These are phyloP conservation scores for Sycon ciliatum DNA, from an alignment of 37 sponge, comb jelly and placozoan genomes.

Conservation along the genomic window DNA sequence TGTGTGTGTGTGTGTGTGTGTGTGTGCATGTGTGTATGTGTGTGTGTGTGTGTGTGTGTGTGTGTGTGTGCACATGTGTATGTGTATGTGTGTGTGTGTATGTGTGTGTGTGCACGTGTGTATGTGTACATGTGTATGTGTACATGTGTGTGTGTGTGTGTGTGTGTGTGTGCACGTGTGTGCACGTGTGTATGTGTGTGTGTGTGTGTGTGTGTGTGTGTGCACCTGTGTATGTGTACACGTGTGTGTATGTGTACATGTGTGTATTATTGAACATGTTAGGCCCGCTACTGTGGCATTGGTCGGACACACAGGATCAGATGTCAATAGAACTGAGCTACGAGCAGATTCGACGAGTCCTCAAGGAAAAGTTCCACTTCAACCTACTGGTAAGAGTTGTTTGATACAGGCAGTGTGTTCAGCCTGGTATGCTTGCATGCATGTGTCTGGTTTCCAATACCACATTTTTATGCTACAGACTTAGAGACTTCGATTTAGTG, in stretches of 20 bases:
- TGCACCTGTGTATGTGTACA: conserved; percentile 1
- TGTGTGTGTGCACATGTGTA: background rate
- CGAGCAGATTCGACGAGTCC: conserved; percentile 56
- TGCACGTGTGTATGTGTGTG: background rate
- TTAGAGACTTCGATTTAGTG: too few species aligned
- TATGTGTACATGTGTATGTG: conserved; percentile 15
- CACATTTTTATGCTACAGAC: too few species aligned
- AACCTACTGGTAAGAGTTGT: conserved; percentile 68
- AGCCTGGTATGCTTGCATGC: too few species aligned
- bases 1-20: background rate
- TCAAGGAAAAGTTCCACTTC: conserved; percentile 61
- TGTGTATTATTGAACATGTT: too few species aligned
- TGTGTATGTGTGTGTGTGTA: background rate
- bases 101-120: conserved; percentile 13
- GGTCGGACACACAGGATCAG: conserved; percentile 71
- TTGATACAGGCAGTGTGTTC: too few species aligned
- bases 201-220: conserved; percentile 16
- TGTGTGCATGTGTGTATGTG: conserved; percentile 9
- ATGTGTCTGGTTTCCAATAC: too few species aligned
- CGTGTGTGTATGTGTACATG: background rate
- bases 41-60: conserved; percentile 16
- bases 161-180: background rate
- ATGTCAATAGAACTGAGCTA: conserved; percentile 78
- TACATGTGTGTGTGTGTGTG: background rate
- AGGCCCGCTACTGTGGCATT: conserved; percentile 93